phyloP scores from a whole-genome alignment of 2,888 invertebrate species.

The Cecidostiba fungosa region DNA sequence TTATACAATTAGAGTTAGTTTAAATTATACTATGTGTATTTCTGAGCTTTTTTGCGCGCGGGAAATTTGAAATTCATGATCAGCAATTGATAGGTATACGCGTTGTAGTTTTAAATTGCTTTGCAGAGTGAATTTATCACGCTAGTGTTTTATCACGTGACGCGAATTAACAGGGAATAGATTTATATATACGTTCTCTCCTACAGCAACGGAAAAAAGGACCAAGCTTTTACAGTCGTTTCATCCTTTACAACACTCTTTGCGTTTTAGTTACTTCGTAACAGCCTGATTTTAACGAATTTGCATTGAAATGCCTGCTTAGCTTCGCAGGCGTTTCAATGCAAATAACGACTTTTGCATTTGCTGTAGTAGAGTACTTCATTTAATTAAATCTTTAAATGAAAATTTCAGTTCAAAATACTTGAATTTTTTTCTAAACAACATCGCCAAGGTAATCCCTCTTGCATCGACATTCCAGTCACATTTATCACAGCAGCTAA shows the following conservation, averaged over 20 bases:
- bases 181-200: conserved; percentile 31
- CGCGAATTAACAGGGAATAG: conserved; percentile 42
- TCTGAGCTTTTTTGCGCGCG: no score
- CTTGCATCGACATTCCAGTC: background rate
- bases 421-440: background rate
- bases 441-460: no score
- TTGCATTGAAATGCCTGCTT: no score
- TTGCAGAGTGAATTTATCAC: background rate
- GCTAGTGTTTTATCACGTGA: conserved; percentile 26
- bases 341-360: no score
- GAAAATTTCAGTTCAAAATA: background rate
- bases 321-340: background rate
- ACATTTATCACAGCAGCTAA: background rate
- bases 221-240: background rate
- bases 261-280: background rate
- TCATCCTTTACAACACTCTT: background rate
- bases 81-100: background rate
- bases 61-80: background rate
- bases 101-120: background rate
- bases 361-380: no score
- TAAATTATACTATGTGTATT: no score
- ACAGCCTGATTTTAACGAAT: background rate
- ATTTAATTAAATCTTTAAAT: no score
- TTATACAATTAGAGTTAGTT: no score
- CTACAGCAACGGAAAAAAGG: background rate